These are phyloP conservation scores for Leptinotarsa tumamoca DNA, from an alignment of 2,888 invertebrate genomes.

Conservation along the genomic window DNA sequence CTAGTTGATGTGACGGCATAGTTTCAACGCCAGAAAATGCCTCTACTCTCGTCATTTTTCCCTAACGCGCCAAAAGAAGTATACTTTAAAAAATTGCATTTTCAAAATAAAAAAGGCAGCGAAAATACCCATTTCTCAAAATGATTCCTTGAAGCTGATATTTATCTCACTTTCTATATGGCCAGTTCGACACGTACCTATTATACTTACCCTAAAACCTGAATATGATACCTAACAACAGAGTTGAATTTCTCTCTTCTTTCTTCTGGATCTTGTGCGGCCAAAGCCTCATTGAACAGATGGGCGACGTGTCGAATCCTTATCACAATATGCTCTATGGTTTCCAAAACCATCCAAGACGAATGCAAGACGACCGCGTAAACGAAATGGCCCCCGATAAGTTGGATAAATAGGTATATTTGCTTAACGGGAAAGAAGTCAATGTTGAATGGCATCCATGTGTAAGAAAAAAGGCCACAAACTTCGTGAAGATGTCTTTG, in stretches of 20 bases:
- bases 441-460: slow-evolving; percentile 44
- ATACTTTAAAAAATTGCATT: too few species aligned
- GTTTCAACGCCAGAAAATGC: too few species aligned
- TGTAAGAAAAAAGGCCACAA: slow-evolving; percentile 38
- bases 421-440: slow-evolving; percentile 41
- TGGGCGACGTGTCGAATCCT: slow-evolving; percentile 35
- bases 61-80: too few species aligned
- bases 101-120: too few species aligned
- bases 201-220: slow-evolving; percentile 31
- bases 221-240: slow-evolving; percentile 34
- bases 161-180: too few species aligned
- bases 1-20: too few species aligned
- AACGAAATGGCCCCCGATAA: slow-evolving; percentile 35
- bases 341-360: slow-evolving; percentile 38
- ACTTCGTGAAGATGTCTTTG: slow-evolving; percentile 31
- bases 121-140: too few species aligned
- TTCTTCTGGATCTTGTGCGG: slow-evolving; percentile 23
- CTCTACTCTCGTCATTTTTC: too few species aligned
- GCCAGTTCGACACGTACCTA: too few species aligned
- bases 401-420: slow-evolving; percentile 30
- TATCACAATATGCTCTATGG: slow-evolving; percentile 29
- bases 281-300: slow-evolving; percentile 36
- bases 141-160: too few species aligned
- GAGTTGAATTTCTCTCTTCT: slow-evolving; percentile 37
- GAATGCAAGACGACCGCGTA: slow-evolving; percentile 31